Conservation (phyloP, 2,113 vertebrate genomes). For the Electrona antarctica region DNA sequence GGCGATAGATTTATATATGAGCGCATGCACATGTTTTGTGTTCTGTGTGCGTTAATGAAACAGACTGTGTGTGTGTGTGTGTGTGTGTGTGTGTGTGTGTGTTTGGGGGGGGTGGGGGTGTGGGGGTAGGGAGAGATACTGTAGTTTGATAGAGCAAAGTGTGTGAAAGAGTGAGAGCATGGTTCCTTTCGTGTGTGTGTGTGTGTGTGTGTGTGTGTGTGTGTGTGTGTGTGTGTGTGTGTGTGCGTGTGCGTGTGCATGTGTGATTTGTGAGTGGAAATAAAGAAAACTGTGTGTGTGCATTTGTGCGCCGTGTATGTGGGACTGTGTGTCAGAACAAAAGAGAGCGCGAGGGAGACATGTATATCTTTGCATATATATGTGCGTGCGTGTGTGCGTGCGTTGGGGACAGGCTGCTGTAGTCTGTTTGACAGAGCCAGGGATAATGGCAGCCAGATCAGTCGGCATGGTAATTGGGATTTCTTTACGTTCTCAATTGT, state of each 20-base stretch:
- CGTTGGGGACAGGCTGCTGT: conserved; percentile 27
- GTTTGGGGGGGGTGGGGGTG: too few relatives aligned
- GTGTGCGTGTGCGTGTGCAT: neutral
- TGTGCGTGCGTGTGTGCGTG: conserved; percentile 8
- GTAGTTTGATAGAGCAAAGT: too few relatives aligned
- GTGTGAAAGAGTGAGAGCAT: too few relatives aligned
- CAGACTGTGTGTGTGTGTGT: too few relatives aligned
- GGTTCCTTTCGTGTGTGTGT: too few relatives aligned
- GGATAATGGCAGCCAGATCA: conserved; percentile 55
- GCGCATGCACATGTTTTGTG: too few relatives aligned
- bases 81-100: too few relatives aligned
- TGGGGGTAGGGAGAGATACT: too few relatives aligned
- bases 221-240: conserved; percentile 24
- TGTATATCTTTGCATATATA: neutral
- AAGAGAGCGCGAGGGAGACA: neutral
- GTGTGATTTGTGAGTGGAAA: neutral
- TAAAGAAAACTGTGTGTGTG: neutral
- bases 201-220: conserved; percentile 43
- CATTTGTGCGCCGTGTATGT: neutral
- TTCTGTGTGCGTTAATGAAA: too few relatives aligned
- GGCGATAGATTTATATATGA: neutral
- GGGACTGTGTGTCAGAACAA: conserved; percentile 1
- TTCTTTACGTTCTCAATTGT: conserved; percentile 60
- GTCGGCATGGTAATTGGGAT: conserved; percentile 62
- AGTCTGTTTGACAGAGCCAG: conserved; percentile 51